These are phyloP conservation scores for Hypolimnas misippus DNA, from an alignment of 2,888 invertebrate species.

Conservation along the genomic window DNA sequence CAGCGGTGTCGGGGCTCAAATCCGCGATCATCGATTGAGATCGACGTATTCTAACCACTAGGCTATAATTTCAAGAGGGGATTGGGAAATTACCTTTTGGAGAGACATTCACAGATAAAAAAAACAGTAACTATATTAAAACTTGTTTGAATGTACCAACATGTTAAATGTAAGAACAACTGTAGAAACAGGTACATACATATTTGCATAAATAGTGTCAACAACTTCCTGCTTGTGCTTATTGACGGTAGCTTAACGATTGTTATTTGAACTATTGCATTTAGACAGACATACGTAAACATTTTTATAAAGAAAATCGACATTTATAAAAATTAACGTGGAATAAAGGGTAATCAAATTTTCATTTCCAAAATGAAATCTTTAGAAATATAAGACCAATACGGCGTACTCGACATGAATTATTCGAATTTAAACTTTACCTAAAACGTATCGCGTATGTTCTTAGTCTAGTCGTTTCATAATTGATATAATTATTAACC, in stretches of 20 bases:
- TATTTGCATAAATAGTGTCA: background rate
- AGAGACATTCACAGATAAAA: background rate
- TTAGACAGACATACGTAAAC: background rate
- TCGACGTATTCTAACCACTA: too few relatives aligned
- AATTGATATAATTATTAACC: constrained; percentile 7
- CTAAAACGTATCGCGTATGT: too few relatives aligned
- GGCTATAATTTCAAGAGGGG: too few relatives aligned
- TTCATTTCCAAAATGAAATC: too few relatives aligned
- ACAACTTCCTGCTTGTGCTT: background rate
- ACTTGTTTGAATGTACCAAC: background rate
- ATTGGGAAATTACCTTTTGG: background rate
- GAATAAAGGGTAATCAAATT: too few relatives aligned
- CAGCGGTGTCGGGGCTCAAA: background rate
- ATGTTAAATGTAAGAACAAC: background rate
- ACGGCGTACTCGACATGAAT: too few relatives aligned
- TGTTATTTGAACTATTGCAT: background rate
- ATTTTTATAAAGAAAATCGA: background rate
- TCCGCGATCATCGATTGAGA: background rate
- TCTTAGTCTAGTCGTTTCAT: background rate
- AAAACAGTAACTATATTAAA: background rate
- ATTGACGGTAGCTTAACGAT: background rate
- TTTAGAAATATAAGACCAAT: too few relatives aligned
- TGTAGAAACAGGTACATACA: background rate
- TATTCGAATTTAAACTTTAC: too few relatives aligned
- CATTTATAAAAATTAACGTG: too few relatives aligned